Evolutionary conservation across 2,113 vertebrate species (phyloP).

Genomic region (Candoia aspera): DNA sequence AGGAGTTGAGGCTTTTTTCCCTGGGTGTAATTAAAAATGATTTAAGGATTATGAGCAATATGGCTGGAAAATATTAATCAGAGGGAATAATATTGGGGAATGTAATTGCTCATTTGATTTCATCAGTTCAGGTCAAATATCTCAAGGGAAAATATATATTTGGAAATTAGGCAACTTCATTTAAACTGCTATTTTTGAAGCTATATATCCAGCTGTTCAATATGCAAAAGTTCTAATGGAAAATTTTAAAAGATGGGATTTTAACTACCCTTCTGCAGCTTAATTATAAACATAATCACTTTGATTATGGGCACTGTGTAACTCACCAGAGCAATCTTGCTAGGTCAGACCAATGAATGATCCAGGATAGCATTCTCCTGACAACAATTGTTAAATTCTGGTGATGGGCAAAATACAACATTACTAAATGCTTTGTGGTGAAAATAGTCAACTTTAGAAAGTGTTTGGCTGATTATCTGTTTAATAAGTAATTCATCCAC

Average conservation of each 20-base stretch:
- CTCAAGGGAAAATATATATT: conserved; percentile 26
- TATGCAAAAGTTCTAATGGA: conserved; percentile 4
- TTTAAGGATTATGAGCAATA: conserved; percentile 52
- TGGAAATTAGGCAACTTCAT: conserved; percentile 20
- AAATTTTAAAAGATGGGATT: conserved; percentile 8
- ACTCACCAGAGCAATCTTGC: not conserved
- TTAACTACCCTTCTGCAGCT: not conserved
- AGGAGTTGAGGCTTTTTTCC: not conserved
- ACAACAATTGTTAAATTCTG: not conserved
- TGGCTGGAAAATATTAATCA: conserved; percentile 44
- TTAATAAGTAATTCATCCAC: not conserved
- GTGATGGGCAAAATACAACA: not conserved
- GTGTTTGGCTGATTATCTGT: not conserved
- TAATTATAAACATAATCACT: not conserved
- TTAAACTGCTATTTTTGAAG: conserved; percentile 19
- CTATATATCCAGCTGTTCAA: conserved; percentile 3
- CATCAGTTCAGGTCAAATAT: conserved; percentile 32
- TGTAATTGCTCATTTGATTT: conserved; percentile 34
- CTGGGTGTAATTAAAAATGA: conserved; percentile 57
- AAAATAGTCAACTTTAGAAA: not conserved
- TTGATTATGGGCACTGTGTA: conserved; percentile 8
- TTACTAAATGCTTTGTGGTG: conserved; percentile 1
- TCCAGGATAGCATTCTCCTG: not conserved
- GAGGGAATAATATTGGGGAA: conserved; percentile 34
- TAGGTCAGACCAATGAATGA: not conserved